Percentiles rank a stretch among this genome's conserved stretches.
Evolutionary conservation across 2,888 invertebrate genomes (phyloP).

Genomic region (Atethmia centrago): DNA sequence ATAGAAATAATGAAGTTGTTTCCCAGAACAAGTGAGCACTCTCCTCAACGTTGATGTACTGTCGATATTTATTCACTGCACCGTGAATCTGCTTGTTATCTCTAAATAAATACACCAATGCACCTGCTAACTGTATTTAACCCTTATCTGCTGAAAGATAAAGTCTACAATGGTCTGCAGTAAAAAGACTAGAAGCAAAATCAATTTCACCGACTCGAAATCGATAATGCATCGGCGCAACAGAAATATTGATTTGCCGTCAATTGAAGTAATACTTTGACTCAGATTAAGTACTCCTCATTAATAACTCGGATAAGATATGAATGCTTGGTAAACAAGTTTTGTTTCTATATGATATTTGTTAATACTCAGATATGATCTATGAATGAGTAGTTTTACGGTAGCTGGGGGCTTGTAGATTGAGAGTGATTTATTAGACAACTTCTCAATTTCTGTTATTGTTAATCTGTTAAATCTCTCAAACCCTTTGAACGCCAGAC

Average conservation of each 20-base stretch:
- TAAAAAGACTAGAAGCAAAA: slow-evolving; percentile 23
- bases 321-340: slow-evolving; percentile 53
- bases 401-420: slow-evolving; percentile 26
- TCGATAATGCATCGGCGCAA: slow-evolving; percentile 40
- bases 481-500: too few species aligned
- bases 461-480: too few species aligned
- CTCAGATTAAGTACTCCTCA: slow-evolving; percentile 54
- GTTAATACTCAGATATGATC: slow-evolving; percentile 53
- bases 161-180: slow-evolving; percentile 26
- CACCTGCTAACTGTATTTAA: slow-evolving; percentile 1
- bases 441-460: too few species aligned
- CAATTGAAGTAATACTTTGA: slow-evolving; percentile 57
- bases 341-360: slow-evolving; percentile 43
- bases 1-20: slow-evolving; percentile 27
- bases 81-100: slow-evolving; percentile 65
- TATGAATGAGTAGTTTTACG: slow-evolving; percentile 36
- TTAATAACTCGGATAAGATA: slow-evolving; percentile 57
- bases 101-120: slow-evolving; percentile 51
- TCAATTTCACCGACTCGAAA: slow-evolving; percentile 44
- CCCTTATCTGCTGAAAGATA: neutral
- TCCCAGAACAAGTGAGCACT: slow-evolving; percentile 32
- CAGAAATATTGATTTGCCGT: slow-evolving; percentile 58
- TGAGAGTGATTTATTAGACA: slow-evolving; percentile 40
- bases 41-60: slow-evolving; percentile 52
- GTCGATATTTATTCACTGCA: slow-evolving; percentile 56